phyloP scores from a whole-genome alignment of 2,113 vertebrate species.

The Chauna torquata region DNA sequence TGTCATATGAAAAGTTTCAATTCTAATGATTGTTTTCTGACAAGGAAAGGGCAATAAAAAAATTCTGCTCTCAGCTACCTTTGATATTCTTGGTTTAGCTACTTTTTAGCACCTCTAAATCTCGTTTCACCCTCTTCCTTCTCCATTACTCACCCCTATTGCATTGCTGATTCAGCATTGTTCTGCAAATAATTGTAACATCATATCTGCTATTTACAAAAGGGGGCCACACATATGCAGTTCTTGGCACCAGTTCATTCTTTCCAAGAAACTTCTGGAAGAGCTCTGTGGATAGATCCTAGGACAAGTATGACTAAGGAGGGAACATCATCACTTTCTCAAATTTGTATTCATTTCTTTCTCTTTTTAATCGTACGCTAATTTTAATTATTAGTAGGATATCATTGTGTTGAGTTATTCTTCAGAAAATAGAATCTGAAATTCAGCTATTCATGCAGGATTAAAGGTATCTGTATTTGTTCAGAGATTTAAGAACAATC shows the following conservation, averaged over 20 bases:
- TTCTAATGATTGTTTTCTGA: background rate
- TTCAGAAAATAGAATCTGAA: constrained; percentile 39
- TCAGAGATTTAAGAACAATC: constrained; percentile 43
- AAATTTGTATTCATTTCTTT: constrained; percentile 39
- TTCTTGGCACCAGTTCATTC: background rate
- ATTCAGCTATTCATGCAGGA: constrained; percentile 18
- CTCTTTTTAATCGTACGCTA: constrained; percentile 32
- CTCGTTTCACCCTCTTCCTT: background rate
- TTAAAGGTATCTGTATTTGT: constrained; percentile 60
- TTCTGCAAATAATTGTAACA: background rate
- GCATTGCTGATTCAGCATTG: background rate
- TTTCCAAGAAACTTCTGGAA: background rate
- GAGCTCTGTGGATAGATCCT: background rate
- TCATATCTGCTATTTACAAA: background rate
- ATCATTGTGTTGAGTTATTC: constrained; percentile 34
- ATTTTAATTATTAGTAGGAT: constrained; percentile 65
- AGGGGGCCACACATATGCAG: background rate
- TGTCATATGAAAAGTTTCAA: background rate
- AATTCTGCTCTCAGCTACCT: background rate
- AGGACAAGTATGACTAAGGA: background rate
- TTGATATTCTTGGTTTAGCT: background rate
- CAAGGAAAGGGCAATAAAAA: background rate
- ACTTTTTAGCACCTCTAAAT: background rate
- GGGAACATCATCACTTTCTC: background rate
- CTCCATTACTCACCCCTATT: background rate